Conservation (phyloP, 30 jellyfish, hydroid and myxozoan genomes). For the Phacellophora camtschatica region DNA sequence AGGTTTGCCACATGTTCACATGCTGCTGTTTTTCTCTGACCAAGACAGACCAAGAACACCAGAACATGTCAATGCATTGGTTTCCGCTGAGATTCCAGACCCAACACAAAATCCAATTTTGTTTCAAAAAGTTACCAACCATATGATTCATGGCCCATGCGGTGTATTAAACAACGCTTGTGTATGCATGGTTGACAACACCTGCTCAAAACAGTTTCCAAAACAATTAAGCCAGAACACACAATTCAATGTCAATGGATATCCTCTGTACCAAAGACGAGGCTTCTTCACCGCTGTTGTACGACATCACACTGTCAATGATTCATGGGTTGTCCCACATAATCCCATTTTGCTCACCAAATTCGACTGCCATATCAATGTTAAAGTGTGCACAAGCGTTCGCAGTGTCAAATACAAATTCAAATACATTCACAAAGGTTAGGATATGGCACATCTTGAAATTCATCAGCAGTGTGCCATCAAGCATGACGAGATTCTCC, state of each 20-base stretch:
- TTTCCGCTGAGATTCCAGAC: neutral
- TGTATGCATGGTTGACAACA: too few relatives aligned
- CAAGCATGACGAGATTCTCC: slow-evolving; percentile 59
- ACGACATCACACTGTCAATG: neutral
- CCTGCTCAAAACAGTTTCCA: too few relatives aligned
- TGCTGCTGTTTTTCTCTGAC: too few relatives aligned
- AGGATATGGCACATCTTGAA: slow-evolving; percentile 50
- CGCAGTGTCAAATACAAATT: slow-evolving; percentile 50
- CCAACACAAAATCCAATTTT: neutral
- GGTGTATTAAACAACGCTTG: too few relatives aligned
- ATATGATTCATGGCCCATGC: too few relatives aligned
- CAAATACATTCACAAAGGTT: slow-evolving; percentile 75
- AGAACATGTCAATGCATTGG: neutral
- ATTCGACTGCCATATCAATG: slow-evolving; percentile 66
- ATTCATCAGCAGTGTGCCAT: slow-evolving; percentile 13
- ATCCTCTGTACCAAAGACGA: slow-evolving; percentile 60
- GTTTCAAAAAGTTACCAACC: too few relatives aligned
- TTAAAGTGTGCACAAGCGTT: slow-evolving; percentile 60
- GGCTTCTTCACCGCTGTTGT: slow-evolving; percentile 12
- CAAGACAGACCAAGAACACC: too few relatives aligned
- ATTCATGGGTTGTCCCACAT: slow-evolving; percentile 68
- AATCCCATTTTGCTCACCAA: slow-evolving; percentile 38
- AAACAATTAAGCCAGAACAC: too few relatives aligned
- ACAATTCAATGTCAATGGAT: slow-evolving; percentile 38
- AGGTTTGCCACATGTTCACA: too few relatives aligned